Percentiles rank a stretch among this genome's conserved stretches.
Conservation (phyloP, 2,113 vertebrate genomes). For the Lophius piscatorius region DNA sequence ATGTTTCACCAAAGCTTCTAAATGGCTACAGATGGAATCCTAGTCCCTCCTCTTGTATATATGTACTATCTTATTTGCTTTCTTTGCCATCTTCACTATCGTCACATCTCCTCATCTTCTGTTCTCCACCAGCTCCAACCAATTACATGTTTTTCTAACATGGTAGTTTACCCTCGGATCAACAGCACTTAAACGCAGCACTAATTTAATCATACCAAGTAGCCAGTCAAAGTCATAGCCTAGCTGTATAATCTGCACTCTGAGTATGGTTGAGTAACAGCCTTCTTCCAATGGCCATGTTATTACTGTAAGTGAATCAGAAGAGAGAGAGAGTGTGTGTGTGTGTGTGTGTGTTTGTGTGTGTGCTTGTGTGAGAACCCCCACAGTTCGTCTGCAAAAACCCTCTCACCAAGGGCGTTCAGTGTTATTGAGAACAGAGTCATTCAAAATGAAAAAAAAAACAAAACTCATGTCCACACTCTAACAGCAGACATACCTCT, state of each 20-base stretch:
- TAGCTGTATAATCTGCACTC: conserved; percentile 45
- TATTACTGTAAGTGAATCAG: conserved; percentile 58
- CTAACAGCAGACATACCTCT: conserved; percentile 1
- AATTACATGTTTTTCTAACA: too few relatives aligned
- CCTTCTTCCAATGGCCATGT: conserved; percentile 23
- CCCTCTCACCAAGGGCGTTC: conserved; percentile 35
- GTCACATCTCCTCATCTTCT: conserved; percentile 5
- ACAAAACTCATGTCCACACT: not conserved
- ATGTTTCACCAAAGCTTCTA: not conserved
- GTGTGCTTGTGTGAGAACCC: too few relatives aligned
- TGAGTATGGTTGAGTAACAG: conserved; percentile 43
- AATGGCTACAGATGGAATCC: too few relatives aligned
- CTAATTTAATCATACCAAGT: conserved; percentile 48
- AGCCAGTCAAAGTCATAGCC: conserved; percentile 15
- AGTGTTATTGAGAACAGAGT: conserved; percentile 29
- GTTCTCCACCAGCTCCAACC: not conserved
- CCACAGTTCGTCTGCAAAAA: conserved; percentile 11
- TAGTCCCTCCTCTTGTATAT: not conserved
- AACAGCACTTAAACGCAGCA: conserved; percentile 14
- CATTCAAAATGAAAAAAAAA: conserved; percentile 10
- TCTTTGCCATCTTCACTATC: not conserved
- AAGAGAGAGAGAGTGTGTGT: conserved; percentile 10
- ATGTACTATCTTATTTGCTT: not conserved
- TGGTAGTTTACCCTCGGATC: conserved; percentile 2
- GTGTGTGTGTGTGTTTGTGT: conserved; percentile 19